Percentiles rank a stretch among this genome's conserved stretches.
Conservation (phyloP, 2,888 invertebrate genomes). For the Drosophila rubida region DNA sequence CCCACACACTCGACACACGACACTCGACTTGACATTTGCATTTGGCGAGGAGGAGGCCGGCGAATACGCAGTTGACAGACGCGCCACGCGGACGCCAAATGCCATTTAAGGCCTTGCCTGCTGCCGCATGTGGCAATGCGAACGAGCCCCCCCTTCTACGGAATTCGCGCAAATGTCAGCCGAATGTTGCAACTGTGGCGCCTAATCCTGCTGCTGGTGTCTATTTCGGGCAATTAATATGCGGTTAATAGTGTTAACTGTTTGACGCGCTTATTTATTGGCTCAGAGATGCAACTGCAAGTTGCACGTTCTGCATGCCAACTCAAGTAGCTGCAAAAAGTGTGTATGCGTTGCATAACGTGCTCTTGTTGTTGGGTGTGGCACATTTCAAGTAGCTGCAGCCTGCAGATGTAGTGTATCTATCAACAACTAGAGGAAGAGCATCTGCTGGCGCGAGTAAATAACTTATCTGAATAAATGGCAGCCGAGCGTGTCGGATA, state of each 20-base stretch:
- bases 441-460: constrained; percentile 42
- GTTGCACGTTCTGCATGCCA: constrained; percentile 71
- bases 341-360: constrained; percentile 65
- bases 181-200: constrained; percentile 58
- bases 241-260: constrained; percentile 77
- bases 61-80: constrained; percentile 34
- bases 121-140: constrained; percentile 40
- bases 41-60: constrained; percentile 10
- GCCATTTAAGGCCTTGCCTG: constrained; percentile 59
- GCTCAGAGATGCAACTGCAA: constrained; percentile 67
- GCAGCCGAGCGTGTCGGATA: constrained; percentile 43
- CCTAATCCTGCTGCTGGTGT: constrained; percentile 68
- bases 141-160: constrained; percentile 57
- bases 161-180: constrained; percentile 69
- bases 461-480: constrained; percentile 47
- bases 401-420: constrained; percentile 35
- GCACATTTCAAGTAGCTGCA: constrained; percentile 51
- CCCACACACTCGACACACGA: neutral
- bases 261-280: constrained; percentile 76
- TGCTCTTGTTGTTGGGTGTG: constrained; percentile 29
- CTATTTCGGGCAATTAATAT: constrained; percentile 80
- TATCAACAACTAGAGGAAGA: constrained; percentile 17
- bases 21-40: constrained; percentile 47
- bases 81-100: constrained; percentile 55
- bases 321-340: constrained; percentile 57